phyloP scores from a whole-genome alignment of 2,888 invertebrate genomes.

The Terebella lapidaria region DNA sequence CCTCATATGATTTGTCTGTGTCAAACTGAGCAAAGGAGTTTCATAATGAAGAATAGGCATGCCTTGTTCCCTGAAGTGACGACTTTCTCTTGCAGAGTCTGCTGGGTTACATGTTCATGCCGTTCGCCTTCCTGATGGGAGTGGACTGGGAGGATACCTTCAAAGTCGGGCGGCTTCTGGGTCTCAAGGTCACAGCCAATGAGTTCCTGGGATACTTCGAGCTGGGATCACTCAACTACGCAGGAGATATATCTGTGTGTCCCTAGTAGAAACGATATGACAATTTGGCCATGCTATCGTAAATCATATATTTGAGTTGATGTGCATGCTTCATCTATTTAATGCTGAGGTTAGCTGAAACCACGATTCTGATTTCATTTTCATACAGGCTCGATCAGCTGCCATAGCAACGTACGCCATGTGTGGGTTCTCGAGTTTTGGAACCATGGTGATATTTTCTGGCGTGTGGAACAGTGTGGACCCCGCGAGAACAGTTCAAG shows the following conservation, averaged over 20 bases:
- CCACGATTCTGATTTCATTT: neutral
- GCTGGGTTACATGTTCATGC: conserved; percentile 16
- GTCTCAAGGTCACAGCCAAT: conserved; percentile 16
- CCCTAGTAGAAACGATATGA: neutral
- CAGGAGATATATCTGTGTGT: conserved; percentile 7
- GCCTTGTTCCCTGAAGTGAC: no score
- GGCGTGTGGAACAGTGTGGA: conserved; percentile 31
- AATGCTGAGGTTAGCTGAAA: neutral
- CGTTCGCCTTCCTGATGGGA: conserved; percentile 15
- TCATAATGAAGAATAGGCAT: no score
- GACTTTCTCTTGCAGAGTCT: conserved; percentile 7
- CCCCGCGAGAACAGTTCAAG: conserved; percentile 27
- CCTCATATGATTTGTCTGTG: no score
- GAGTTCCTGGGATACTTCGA: conserved; percentile 17
- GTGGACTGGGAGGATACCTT: conserved; percentile 8
- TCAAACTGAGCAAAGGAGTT: no score
- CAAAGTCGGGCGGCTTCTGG: conserved; percentile 12
- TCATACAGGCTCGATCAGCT: conserved; percentile 30
- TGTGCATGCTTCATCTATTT: neutral
- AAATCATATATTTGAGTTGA: no score
- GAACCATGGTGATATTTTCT: conserved; percentile 36
- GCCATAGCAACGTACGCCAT: conserved; percentile 39
- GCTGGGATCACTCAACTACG: conserved; percentile 5
- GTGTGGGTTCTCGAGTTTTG: conserved; percentile 37
- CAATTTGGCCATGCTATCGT: neutral